phyloP scores from a whole-genome alignment of 2,113 vertebrate species.

The Vulpes ferrilata region DNA sequence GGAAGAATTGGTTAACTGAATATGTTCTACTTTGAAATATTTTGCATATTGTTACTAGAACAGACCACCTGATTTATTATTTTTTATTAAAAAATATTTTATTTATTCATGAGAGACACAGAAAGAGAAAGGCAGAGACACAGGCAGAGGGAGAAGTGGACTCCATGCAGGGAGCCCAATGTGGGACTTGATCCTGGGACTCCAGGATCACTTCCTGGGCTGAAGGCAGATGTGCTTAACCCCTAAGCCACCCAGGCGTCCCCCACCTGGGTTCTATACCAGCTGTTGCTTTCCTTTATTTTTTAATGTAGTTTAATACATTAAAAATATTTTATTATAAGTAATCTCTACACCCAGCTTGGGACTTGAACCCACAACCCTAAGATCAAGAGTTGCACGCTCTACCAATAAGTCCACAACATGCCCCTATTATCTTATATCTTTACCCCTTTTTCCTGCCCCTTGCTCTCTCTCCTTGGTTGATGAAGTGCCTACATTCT shows the following conservation, averaged over 20 bases:
- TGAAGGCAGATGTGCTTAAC: no score
- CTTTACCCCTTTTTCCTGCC: neutral
- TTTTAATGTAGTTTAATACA: neutral
- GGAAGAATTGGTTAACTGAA: neutral
- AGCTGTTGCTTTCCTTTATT: neutral
- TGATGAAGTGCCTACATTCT: neutral
- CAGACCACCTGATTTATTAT: neutral
- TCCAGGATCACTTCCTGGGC: no score
- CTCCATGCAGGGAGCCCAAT: no score
- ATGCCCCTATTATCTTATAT: neutral
- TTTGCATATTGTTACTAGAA: conserved; percentile 10
- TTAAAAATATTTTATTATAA: neutral
- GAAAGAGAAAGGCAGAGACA: no score
- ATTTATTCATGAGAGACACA: no score
- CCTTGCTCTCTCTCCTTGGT: neutral
- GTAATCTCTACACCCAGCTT: neutral
- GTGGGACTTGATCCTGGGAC: no score
- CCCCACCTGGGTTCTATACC: neutral
- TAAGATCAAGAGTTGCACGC: neutral
- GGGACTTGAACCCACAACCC: neutral
- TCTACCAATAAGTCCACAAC: neutral
- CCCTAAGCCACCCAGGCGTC: no score
- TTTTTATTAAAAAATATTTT: no score
- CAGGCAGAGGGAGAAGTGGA: no score
- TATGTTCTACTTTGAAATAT: conserved; percentile 8